Conservation (phyloP, 2,888 invertebrate species). For the Pedicia rivosa region DNA sequence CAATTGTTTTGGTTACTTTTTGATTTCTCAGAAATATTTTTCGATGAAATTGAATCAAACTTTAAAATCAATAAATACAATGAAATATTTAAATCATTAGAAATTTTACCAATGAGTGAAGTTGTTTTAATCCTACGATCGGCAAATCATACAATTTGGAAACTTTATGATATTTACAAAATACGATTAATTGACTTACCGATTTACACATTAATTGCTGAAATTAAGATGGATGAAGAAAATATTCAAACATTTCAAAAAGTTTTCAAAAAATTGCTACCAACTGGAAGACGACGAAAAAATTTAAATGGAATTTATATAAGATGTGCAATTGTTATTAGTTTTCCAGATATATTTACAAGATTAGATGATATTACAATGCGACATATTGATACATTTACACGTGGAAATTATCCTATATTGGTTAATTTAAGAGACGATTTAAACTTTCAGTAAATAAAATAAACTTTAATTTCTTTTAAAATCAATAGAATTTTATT, state of each 20-base stretch:
- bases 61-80: background rate
- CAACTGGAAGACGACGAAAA: constrained; percentile 13
- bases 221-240: background rate
- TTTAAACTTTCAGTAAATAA: constrained; percentile 28
- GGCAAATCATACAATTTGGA: background rate
- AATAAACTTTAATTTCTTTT: constrained; percentile 1
- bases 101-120: background rate
- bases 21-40: too few species aligned
- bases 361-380: constrained; percentile 25
- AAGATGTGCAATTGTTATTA: constrained; percentile 21
- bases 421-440: constrained; percentile 24
- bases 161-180: background rate
- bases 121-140: background rate
- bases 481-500: background rate
- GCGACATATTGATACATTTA: constrained; percentile 30
- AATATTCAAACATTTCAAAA: background rate
- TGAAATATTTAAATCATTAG: background rate
- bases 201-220: constrained; percentile 1
- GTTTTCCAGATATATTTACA: constrained; percentile 26
- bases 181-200: background rate
- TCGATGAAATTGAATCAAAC: background rate
- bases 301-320: constrained; percentile 25
- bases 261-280: background rate
- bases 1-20: background rate
- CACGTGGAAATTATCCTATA: constrained; percentile 29